phyloP scores from a whole-genome alignment of 2,888 invertebrate genomes.

The Papilio demoleus region DNA sequence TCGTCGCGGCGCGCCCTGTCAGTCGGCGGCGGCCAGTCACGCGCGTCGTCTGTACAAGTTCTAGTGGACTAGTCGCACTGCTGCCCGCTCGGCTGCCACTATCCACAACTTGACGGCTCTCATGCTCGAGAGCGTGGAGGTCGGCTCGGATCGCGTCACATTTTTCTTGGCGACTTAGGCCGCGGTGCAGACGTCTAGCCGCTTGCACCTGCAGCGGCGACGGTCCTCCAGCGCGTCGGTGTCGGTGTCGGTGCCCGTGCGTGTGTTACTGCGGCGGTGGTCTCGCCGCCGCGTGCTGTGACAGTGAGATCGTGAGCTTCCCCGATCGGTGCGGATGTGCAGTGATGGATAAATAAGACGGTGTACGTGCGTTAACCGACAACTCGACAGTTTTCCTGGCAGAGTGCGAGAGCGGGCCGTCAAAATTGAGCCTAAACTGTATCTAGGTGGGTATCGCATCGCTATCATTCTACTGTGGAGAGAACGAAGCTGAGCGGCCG shows the following conservation, averaged over 20 bases:
- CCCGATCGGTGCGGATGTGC: conserved; percentile 80
- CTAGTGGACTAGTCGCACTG: conserved; percentile 63
- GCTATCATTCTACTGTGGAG: conserved; percentile 45
- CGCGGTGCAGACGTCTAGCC: conserved; percentile 50
- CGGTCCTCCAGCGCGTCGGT: conserved; percentile 57
- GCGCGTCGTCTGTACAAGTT: conserved; percentile 77
- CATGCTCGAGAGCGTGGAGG: conserved; percentile 78
- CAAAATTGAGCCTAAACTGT: conserved; percentile 84
- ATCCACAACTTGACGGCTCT: conserved; percentile 74
- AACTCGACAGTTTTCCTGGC: conserved; percentile 66
- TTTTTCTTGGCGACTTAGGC: conserved; percentile 67
- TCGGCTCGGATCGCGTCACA: conserved; percentile 65
- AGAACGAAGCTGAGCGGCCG: conserved; percentile 45
- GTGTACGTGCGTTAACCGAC: conserved; percentile 65
- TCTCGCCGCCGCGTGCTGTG: conserved; percentile 75
- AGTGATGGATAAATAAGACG: conserved; percentile 81
- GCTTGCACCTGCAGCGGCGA: conserved; percentile 60
- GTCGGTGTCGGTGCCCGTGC: conserved; percentile 60
- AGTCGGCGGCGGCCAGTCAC: conserved; percentile 82
- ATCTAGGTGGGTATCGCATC: conserved; percentile 77
- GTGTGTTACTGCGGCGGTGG: conserved; percentile 70
- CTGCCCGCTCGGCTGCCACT: conserved; percentile 68
- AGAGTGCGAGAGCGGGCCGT: conserved; percentile 72
- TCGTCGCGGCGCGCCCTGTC: conserved; percentile 79
- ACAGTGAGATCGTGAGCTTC: conserved; percentile 81